Evolutionary conservation across 2,113 vertebrate species (phyloP), one percentile per base, ranked within the genome.

Genomic region (Chlamydotis undulata): DNA sequence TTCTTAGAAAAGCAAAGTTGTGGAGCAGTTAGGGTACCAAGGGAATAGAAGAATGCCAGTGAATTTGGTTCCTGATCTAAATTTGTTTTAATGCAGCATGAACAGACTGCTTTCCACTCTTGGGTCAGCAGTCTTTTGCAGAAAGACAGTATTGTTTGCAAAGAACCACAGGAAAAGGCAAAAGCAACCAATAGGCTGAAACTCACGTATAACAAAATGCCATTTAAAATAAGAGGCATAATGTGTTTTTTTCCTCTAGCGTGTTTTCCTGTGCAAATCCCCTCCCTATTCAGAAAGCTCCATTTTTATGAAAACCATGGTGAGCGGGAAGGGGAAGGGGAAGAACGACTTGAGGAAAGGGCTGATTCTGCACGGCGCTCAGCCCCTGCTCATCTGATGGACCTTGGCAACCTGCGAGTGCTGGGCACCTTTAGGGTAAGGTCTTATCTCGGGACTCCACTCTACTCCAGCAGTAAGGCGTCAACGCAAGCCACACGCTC

Each of bases 41-140:
- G 98, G 98, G 97, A 98, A 97, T 97, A 97, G 88, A 98, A 94
- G 98, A 98, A 98, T 97, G 98, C 93, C 94, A 95, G 41, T 83
- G 95, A 97, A 96, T 97, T 94, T 97, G 94, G 97, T 95, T 97
- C 94, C 91, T 94, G 95, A 96, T 97, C 96, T 97, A 96, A 97
- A 97, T 97, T 96, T 97, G 89, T 91, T 96, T 97, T 97, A 97
- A 97, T 89, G 83, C 73, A 92, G 95, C 97, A 95, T 97, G 97
- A 98, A 96, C 80, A 92, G 97, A 80, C 97, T 96, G 96, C 97
- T 96, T 97, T 96, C 86, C 69, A 89, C 96, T 97, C 94, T 90
- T 63, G 97, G 97, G 95, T 97, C 97, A 98, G 90, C 83, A 82
- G 45, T 77, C 93, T 96, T 93, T 88, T 82, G 89, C 85, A 97